Evolutionary conservation across 2,113 vertebrate genomes (phyloP), one percentile per base, ranked within the genome.

Genomic region (Ceyx margarethae): DNA sequence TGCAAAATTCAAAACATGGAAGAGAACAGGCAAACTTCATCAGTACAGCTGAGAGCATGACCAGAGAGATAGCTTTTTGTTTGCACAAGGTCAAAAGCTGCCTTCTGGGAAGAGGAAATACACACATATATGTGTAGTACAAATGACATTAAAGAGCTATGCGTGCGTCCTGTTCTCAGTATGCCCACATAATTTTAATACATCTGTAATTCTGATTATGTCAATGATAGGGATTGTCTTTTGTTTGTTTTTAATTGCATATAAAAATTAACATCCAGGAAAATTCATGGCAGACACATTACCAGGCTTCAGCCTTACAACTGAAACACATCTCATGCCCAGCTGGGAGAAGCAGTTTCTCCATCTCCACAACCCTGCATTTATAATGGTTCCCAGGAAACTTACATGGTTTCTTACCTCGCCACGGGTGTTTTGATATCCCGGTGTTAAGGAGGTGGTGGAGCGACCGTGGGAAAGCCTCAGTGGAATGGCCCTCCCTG

Each of bases 331-430:
- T 69, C 67, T 81, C 62, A 21, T 93, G 64, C 79, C 87, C 81
- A 67, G 64, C 40, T 76, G 87, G 60, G 35, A 81, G 78, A 64
- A 91, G 43, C 3, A 2, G n/a, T 85, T 94, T 91, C 68, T 85
- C 56, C 89, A 93, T 89, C 87, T 93, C 76, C n/a, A 12, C 5
- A 4, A 80, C 28, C 72, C 25, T 2, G 3, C 42, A 46, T 67
- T 66, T 85, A 23, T 50, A 74, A 60, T 33, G 72, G 64, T 67
- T 95, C 85, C 67, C 87, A 85, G 67, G 75, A 93, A 74, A 22
- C 72, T 68, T 65, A 85, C 45, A 33, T 23, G 6, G 60, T 83
- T 87, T 93, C 91, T 95, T 93, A 95, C 92, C 92, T 95, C 60
- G 9, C 82, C 53, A 50, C 18, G 82, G 58, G 81, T 91, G 69